Percentiles rank a stretch among this genome's conserved stretches.
phyloP scores from a whole-genome alignment of 2,888 invertebrate genomes.

The Blera fallax region DNA sequence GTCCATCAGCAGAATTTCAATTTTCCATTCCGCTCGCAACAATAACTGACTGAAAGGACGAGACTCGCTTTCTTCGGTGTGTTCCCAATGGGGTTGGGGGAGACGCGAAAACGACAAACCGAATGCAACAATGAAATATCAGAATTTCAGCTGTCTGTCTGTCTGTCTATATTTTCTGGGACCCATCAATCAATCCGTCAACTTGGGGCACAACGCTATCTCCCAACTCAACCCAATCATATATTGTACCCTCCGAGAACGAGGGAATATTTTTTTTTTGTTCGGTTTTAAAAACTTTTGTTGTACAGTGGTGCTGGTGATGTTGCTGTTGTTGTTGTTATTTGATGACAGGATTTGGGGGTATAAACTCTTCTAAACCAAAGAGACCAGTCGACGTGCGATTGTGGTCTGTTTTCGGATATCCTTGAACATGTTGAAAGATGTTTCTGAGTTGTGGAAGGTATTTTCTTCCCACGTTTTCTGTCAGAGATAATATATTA shows the following conservation, averaged over 20 bases:
- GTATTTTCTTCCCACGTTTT: constrained; percentile 33
- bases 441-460: background rate
- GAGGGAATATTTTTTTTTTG: background rate
- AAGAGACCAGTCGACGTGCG: background rate
- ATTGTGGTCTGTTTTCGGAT: background rate
- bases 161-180: constrained; percentile 73
- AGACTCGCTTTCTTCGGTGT: constrained; percentile 10
- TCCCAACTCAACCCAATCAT: constrained; percentile 61
- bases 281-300: constrained; percentile 2
- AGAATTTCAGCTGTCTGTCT: constrained; percentile 73
- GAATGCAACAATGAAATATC: constrained; percentile 71
- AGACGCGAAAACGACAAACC: constrained; percentile 38
- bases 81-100: constrained; percentile 27
- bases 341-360: constrained; percentile 27
- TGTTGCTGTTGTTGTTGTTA: background rate
- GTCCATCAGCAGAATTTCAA: constrained; percentile 71
- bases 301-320: background rate
- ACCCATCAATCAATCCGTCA: constrained; percentile 72
- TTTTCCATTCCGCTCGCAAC: constrained; percentile 42
- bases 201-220: constrained; percentile 67
- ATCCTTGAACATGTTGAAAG: background rate
- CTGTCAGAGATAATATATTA: background rate
- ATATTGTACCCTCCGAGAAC: constrained; percentile 42
- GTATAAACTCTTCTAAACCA: background rate
- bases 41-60: constrained; percentile 16